Evolutionary conservation across 1,140 invertebrate genomes (phyloP), one percentile per base, ranked within the genome.

Genomic region (Scylla paramamosain): DNA sequence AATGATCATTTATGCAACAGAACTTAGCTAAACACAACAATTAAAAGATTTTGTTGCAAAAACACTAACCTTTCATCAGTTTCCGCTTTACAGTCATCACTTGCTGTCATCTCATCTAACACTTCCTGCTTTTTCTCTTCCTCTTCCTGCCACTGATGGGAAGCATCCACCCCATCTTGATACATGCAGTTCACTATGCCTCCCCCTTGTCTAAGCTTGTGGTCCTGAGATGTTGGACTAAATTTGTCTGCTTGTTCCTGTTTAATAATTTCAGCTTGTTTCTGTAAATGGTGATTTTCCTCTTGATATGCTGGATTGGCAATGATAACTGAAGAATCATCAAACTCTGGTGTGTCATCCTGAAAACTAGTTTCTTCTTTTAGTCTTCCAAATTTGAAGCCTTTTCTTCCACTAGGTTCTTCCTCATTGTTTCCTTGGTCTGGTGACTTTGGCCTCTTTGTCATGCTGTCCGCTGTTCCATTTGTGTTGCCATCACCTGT

Each of bases 231-330:
- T 52, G 45, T n/a, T 32, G 31, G 29, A 20, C 39, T 46, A 16
- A 59, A n/a, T 31, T 88, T 93, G 48, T 48, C 28, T 20, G 46
- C 8, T 52, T 86, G 84, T 45, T 86, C 46, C 31, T 86, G 46
- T 7, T 31, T 28, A 29, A 14, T 90, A 29, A 59, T 39, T 28
- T 29, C 77, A 82, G 6, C 59, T 90, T 94, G 31, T 14, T 94
- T 52, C 77, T 89, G 86, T 90, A 45, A 20, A n/a, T 94, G 86
- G 25, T 94, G n/a, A 0, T 28, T 39, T 28, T 87, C 84, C 10
- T 95, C 94, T 46, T 92, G 90, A 92, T 88, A 95, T 28, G 94
- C 90, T 59, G 95, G 95, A 67, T 95, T 95, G 45, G 93, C 95
- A 89, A 95, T 95, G 28, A 95, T 67, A 20, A 95, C 95, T 25